These are phyloP conservation scores for Muscicapa striata DNA, from an alignment of 2,797 vertebrate genomes.

Conservation along the genomic window DNA sequence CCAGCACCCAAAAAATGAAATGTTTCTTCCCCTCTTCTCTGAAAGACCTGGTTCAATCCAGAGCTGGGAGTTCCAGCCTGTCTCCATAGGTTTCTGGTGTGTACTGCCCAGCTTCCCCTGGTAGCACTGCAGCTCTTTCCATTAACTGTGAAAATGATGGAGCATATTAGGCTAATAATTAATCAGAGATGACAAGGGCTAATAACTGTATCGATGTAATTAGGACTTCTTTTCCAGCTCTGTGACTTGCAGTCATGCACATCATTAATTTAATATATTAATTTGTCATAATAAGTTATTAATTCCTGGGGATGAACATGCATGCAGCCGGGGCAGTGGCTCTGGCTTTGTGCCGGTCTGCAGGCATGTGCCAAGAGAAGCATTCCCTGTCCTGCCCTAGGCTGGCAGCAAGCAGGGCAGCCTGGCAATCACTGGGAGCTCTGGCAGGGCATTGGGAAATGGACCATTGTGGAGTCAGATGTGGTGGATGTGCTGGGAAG, in stretches of 20 bases:
- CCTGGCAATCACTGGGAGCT: not conserved
- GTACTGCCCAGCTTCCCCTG: not conserved
- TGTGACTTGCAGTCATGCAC: slow-evolving; percentile 31
- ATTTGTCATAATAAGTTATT: slow-evolving; percentile 47
- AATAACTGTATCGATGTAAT: slow-evolving; percentile 73
- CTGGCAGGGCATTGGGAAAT: not conserved
- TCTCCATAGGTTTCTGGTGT: not conserved
- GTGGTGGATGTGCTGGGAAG: not conserved
- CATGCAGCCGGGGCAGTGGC: rapidly evolving
- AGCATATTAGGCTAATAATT: slow-evolving; percentile 64
- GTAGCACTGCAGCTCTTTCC: slow-evolving; percentile 44
- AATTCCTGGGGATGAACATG: not conserved
- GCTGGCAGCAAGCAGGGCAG: not conserved
- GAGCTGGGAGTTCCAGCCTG: not conserved
- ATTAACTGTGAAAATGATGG: slow-evolving; percentile 40
- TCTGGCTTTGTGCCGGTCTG: not conserved
- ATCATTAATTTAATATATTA: slow-evolving; percentile 53
- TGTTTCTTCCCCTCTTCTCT: not conserved
- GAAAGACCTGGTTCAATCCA: not conserved
- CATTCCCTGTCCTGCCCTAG: not conserved
- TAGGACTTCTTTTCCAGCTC: slow-evolving; percentile 50
- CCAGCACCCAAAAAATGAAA: not conserved
- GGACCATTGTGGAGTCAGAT: rapidly evolving
- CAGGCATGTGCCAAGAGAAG: not conserved
- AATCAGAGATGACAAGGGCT: slow-evolving; percentile 70